Base-by-base conservation (phyloP, 2,797 vertebrate genomes). In the Myripristis murdjan region DNA sequence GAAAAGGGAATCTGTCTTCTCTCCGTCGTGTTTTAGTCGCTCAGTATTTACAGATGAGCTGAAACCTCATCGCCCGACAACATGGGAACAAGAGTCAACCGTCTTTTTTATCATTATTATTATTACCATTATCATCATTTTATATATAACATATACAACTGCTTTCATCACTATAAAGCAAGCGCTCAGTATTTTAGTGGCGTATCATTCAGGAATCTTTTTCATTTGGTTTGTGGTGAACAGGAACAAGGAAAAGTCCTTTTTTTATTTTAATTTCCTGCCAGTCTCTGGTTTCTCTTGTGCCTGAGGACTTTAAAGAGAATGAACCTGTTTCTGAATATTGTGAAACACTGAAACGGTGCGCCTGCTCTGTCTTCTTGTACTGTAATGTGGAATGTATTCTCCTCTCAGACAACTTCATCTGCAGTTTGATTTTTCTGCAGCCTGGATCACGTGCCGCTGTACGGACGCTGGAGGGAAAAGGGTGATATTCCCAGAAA, bases 281-380 rank as follows among this genome's bases (percentile, higher is more conserved):
- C 39, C 68, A 56, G 47, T 48, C 48, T 18, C n/a, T n/a, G n/a
- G n/a, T 55, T 39, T 49, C 35, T 43, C 23, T 66, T 58, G 55
- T 59, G 55, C 54, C 55, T 41, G 11, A 49, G 6, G n/a, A 39
- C n/a, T 37, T 35, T 5, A 20, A 14, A 24, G 41, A 12, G 8
- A 18, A 26, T 3, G n/a, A n/a, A n/a, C n/a, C n/a, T n/a, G 23
- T 20, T 18, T 14, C 43, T 49, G 51, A 39, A 11, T 11, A 6
- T 49, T 44, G 46, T 49, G 18, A 35, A 4, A 54, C 39, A 65
- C 14, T 55, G 26, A 31, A 54, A 9, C 53, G 28, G 16, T 35
- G 14, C 16, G 14, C 5, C 11, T 26, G 11, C 6, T 10, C 31
- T 16, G 28, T 28, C 15, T 20, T 41, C 33, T 37, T 47, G 18